These are phyloP conservation scores for Seriola aureovittata DNA, from an alignment of 2,113 vertebrate genomes.

Conservation along the genomic window DNA sequence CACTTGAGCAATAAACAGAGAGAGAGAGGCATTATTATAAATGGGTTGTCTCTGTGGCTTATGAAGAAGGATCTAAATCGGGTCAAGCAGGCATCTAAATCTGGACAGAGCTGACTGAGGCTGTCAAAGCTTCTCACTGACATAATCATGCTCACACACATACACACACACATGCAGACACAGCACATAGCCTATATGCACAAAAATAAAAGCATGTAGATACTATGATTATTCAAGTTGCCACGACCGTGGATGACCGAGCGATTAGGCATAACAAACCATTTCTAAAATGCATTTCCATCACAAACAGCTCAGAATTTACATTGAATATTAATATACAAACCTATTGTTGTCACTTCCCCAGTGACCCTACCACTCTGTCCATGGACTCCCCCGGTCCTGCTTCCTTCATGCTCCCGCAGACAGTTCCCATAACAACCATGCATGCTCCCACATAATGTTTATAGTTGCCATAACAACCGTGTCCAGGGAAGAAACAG, in stretches of 20 bases:
- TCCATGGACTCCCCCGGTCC: conserved; percentile 5
- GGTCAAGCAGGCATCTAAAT: conserved; percentile 58
- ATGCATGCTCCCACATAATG: conserved; percentile 50
- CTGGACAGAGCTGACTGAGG: conserved; percentile 40
- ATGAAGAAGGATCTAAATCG: conserved; percentile 45
- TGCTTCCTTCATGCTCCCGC: conserved; percentile 40
- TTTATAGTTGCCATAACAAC: conserved; percentile 73
- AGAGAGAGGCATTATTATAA: conserved; percentile 9
- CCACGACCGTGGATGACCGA: not conserved
- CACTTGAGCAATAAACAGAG: not conserved
- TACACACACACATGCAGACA: not conserved
- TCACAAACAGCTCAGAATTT: not conserved
- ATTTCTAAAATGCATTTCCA: not conserved
- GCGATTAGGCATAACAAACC: not conserved
- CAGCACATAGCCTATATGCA: not conserved
- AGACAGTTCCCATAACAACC: conserved; percentile 69
- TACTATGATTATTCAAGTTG: not conserved
- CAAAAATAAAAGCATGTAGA: not conserved
- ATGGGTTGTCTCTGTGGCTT: conserved; percentile 16
- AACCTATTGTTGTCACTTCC: conserved; percentile 24
- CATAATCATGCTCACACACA: conserved; percentile 19
- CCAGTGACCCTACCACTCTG: conserved; percentile 22
- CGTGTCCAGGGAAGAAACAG: conserved; percentile 35
- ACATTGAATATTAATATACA: conserved; percentile 5
- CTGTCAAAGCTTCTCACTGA: conserved; percentile 11